These are phyloP conservation scores for Drosophila nebulosa DNA, from an alignment of 1,140 invertebrate genomes.

Conservation along the genomic window DNA sequence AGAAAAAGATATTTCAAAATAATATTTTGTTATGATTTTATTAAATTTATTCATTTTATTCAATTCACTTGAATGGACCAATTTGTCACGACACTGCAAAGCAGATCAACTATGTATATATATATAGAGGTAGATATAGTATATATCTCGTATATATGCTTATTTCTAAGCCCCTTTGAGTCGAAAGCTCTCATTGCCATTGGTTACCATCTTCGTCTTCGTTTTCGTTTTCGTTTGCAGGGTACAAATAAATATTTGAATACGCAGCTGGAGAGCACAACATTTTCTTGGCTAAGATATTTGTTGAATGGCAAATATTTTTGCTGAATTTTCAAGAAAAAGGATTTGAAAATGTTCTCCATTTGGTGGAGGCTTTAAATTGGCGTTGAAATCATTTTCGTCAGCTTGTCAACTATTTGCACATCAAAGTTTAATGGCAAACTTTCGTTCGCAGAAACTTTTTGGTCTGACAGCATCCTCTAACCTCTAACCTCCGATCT, in stretches of 20 bases:
- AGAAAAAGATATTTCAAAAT: too few species aligned
- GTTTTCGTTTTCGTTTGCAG: neutral
- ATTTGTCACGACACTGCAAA: too few species aligned
- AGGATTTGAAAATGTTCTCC: neutral
- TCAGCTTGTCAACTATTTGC: slow-evolving; percentile 28
- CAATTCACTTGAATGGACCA: too few species aligned
- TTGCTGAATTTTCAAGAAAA: neutral
- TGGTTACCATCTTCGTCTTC: too few species aligned
- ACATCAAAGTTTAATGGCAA: slow-evolving; percentile 35
- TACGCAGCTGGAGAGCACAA: neutral
- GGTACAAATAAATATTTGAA: neutral
- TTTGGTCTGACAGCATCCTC: neutral
- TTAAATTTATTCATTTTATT: too few species aligned
- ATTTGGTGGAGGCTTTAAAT: neutral
- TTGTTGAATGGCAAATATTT: neutral
- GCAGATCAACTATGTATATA: too few species aligned
- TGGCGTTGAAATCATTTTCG: slow-evolving; percentile 9
- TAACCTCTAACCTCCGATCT: neutral
- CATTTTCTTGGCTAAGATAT: neutral
- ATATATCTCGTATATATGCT: too few species aligned
- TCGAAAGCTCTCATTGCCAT: neutral
- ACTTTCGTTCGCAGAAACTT: slow-evolving; percentile 17
- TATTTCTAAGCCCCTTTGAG: neutral
- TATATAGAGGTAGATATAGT: too few species aligned
- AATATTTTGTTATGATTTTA: too few species aligned